These are phyloP conservation scores for Halcyon malimbica DNA, from an alignment of 2,113 vertebrate genomes.

Conservation along the genomic window DNA sequence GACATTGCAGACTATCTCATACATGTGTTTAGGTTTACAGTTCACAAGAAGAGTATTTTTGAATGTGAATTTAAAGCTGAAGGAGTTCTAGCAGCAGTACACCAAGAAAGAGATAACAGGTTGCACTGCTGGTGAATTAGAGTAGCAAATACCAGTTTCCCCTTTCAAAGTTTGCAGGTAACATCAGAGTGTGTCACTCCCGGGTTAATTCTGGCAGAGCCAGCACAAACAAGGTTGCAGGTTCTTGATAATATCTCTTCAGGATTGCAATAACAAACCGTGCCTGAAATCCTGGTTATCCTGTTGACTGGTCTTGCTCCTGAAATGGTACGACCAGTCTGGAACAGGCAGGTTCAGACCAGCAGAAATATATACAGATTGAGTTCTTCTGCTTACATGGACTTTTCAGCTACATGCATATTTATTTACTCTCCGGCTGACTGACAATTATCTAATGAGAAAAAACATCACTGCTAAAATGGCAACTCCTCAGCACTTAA, in stretches of 20 bases:
- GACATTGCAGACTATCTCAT: background rate
- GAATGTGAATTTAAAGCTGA: background rate
- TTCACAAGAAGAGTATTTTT: background rate
- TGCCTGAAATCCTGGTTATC: slow-evolving; percentile 42
- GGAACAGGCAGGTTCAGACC: slow-evolving; percentile 42
- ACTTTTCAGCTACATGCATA: background rate
- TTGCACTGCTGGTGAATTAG: background rate
- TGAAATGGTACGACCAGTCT: slow-evolving; percentile 12
- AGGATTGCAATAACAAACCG: slow-evolving; percentile 2
- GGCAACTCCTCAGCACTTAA: background rate
- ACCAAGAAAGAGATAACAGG: background rate
- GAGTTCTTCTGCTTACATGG: background rate
- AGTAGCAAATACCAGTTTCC: background rate
- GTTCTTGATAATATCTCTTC: slow-evolving; percentile 33
- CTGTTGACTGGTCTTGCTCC: background rate
- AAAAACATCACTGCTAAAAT: background rate
- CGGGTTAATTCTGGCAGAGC: background rate
- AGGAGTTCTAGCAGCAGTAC: background rate
- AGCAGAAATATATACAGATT: slow-evolving; percentile 1
- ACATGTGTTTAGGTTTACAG: background rate
- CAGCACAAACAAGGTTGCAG: background rate
- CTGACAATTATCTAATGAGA: slow-evolving; percentile 15
- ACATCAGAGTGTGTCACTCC: background rate
- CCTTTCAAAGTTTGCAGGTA: background rate
- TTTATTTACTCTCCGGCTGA: slow-evolving; percentile 19